Conservation (phyloP, 2,888 invertebrate species). For the Ramazzottius varieornatus region DNA sequence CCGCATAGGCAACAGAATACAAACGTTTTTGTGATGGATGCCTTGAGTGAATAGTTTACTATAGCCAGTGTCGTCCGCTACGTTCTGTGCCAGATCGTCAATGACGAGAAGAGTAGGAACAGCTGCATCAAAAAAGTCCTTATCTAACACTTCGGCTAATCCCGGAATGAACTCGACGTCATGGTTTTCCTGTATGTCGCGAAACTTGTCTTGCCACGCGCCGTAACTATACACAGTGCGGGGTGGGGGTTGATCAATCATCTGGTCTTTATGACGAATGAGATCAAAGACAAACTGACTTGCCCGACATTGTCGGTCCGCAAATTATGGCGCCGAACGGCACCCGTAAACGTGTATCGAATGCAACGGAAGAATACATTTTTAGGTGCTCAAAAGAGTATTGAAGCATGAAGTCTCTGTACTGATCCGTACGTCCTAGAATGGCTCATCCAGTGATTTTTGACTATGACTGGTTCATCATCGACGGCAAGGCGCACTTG, state of each 20-base stretch:
- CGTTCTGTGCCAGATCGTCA: neutral
- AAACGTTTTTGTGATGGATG: neutral
- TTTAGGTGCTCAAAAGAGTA: neutral
- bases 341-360: neutral
- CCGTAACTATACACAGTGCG: neutral
- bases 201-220: neutral
- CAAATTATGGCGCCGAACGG: neutral
- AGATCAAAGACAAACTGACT: neutral
- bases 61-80: neutral
- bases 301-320: neutral
- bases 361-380: neutral
- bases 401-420: neutral
- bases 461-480: neutral
- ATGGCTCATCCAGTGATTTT: neutral
- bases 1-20: neutral
- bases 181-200: neutral
- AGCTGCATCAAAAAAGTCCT: neutral
- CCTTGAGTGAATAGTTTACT: neutral
- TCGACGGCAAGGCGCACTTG: neutral
- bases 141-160: neutral
- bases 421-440: neutral
- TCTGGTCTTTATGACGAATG: neutral
- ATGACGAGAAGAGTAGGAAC: neutral
- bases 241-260: neutral
- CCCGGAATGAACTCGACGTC: neutral